Evolutionary conservation across 2,888 invertebrate genomes (phyloP), one percentile per base, ranked within the genome.

Genomic region (Icerya purchasi): DNA sequence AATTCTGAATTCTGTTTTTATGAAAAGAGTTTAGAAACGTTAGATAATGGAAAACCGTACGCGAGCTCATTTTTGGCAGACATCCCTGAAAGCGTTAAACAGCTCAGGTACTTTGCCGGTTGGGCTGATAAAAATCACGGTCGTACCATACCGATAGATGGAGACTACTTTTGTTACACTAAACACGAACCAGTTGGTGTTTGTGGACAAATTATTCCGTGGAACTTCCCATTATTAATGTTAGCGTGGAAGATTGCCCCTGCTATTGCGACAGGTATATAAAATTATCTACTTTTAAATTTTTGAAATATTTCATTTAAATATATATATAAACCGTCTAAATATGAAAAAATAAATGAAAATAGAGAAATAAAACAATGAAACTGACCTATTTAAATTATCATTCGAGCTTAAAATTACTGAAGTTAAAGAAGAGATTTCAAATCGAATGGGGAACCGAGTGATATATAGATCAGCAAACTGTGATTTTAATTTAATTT

Each of bases 201-300:
- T 1, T 91, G 90, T 72, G 92, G 86, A 2, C 90, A 90, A 73
- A 92, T 93, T 63, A 89, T 90, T 64, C 92, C 93, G 0, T 93
- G 92, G 92, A 93, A 93, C 74, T 92, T 91, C 72, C 92, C 89
- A 0, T 70, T 88, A 63, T 71, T 96, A 67, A 96, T 97, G 94
- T 83, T 87, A 69, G 82, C 90, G 10, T 96, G 96, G 96, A 97
- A 97, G 74, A 75, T 96, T 51, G 65, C 59, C 22, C 64, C 64
- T 10, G 65, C 66, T 22, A 54, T 66, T n/a, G 66, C 66, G 1
- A 63, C 63, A 36, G 77, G 84, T 56, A 91, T n/a, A n/a, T n/a
- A n/a, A n/a, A n/a, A n/a, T n/a, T n/a, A n/a, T n/a, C n/a, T n/a
- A n/a, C n/a, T n/a, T n/a, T n/a, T n/a, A n/a, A n/a, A n/a, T n/a